Conservation (phyloP, 2,113 vertebrate species). For the Hippopotamus amphibius region DNA sequence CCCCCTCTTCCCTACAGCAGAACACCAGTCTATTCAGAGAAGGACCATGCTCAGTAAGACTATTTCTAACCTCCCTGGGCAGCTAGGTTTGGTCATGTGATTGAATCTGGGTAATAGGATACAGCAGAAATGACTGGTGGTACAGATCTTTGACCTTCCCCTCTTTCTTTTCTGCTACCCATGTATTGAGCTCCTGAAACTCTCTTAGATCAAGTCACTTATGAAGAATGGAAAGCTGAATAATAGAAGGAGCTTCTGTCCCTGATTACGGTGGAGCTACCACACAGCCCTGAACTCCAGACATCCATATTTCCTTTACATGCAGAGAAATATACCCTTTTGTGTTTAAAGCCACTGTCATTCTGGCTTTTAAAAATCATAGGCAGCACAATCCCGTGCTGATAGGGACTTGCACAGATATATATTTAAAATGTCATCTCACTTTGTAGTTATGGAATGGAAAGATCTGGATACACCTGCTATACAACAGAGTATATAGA, state of each 20-base stretch:
- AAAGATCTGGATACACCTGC: background rate
- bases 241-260: background rate
- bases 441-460: background rate
- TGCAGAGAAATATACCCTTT: background rate
- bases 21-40: background rate
- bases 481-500: background rate
- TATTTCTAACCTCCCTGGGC: background rate
- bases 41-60: background rate
- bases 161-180: background rate
- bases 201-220: background rate
- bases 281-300: background rate
- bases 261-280: background rate
- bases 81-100: background rate
- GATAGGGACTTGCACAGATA: background rate
- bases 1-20: background rate
- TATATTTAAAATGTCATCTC: background rate
- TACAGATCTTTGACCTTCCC: background rate
- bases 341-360: conserved; percentile 8
- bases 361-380: background rate
- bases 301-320: background rate
- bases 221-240: background rate
- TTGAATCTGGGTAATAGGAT: background rate
- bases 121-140: background rate
- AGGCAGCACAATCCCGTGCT: background rate
- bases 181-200: background rate